Base-by-base conservation (phyloP, 2,113 vertebrate genomes). In the Hydrochoerus hydrochaeris region DNA sequence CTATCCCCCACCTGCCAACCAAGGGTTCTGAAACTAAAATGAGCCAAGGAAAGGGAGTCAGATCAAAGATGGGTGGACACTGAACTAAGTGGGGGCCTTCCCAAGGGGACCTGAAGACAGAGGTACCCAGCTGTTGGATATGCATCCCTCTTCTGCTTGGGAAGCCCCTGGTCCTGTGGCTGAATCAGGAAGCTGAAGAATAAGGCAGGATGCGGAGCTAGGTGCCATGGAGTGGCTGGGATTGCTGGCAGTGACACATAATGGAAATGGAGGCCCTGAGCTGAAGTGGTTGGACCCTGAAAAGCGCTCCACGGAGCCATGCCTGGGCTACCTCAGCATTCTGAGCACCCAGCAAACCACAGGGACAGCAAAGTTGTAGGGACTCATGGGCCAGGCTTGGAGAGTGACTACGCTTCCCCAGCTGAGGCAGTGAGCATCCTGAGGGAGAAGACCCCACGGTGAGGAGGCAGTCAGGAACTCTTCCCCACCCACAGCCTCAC, bases 401-500 rank as follows among this genome's bases (percentile, higher is more conserved):
- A 1, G 14, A 57, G 22, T 12, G 20, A 44, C 30, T 83, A n/a
- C 12, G 12, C n/a, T 26, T 32, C 67, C 35, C 24, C 35, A 24
- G 20, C 32, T 19, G 41, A 3, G 38, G 46, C 8, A 60, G 41
- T 35, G 26, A 35, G 32, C 20, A 41, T 32, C 44, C 73, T 19
- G 11, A 49, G 22, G 32, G 60, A 62, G 28, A 32, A 16, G 0
- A 32, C 52, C 38, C 38, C 62, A 52, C 2, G 10, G 65, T 20
- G 2, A 10, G 8, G 7, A 41, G 19, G 28, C 0, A 0, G 30
- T 24, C 3, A 12, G 54, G 65, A 44, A 32, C 60, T 10, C 46
- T 13, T 5, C 20, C 49, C 8, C 7, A 11, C 13, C 9, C n/a
- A 38, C 90, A 24, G 2, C 6, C 24, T 38, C 1, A 0, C 0